Evolutionary conservation across 92 coral and sea anemone species (phyloP), one percentile per base, ranked within the genome.

Genomic region (Virgularia gustaviana): DNA sequence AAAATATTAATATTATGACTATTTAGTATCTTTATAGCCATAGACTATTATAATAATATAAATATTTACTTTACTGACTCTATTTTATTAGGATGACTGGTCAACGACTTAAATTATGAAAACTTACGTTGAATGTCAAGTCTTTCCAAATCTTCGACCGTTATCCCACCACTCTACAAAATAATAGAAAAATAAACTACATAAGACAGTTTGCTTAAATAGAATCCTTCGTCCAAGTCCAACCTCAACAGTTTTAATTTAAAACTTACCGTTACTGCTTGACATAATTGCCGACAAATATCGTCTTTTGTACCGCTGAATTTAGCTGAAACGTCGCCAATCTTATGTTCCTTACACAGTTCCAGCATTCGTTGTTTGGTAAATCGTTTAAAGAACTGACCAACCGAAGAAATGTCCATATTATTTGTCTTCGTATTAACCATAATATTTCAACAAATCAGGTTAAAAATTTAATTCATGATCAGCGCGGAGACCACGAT

Each of bases 101-200:
- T 15, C 8, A 39, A 39, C 45, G 15, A 39, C 45, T 39, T 7
- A 7, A 39, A 8, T 39, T 39, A 47, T 4, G 18, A 47, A 52
- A 28, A 49, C 75, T 49, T 35, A 68, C 75, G 47, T 45, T 28
- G 75, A n/a, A 68, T 6, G 51, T 68, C 75, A 53, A 68, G 24
- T 68, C 55, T 68, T 68, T 68, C 75, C 6, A 68, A 36, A 3
- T 51, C 37, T 49, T 38, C 35, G 44, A 68, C 18, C 9, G 75
- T 2, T 9, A 68, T 16, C 24, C 19, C 36, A 33, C 75, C 75
- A 68, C 15, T 49, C 75, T 68, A 38, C 7, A 11, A 68, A 19
- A 51, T 12, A 51, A 55, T 27, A 19, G 12, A 23, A 33, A 23
- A 55, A 2, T 22, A 9, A 20, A 23, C 27, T 6, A 23, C 30